phyloP scores from a whole-genome alignment of 2,113 vertebrate species.

The Heterotis niloticus region DNA sequence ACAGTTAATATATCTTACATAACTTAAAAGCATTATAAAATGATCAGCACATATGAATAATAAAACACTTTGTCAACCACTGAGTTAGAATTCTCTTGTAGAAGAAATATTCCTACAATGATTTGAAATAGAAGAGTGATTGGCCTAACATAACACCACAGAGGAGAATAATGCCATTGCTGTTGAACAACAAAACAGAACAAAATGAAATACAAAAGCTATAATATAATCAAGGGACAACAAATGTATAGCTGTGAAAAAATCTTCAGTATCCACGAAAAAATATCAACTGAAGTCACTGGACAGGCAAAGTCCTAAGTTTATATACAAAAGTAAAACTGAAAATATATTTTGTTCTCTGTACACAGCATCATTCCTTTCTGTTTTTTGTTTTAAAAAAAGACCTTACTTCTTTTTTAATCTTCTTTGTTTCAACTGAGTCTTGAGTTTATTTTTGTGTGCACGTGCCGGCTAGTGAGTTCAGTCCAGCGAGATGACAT shows the following conservation, averaged over 20 bases:
- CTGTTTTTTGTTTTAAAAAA: constrained; percentile 59
- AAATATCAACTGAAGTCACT: constrained; percentile 84
- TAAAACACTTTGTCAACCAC: constrained; percentile 45
- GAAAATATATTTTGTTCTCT: constrained; percentile 99
- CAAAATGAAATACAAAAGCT: constrained; percentile 66
- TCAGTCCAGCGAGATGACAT: constrained; percentile 97
- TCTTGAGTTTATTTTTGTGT: constrained; percentile 40
- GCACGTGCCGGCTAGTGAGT: neutral
- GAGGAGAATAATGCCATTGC: constrained; percentile 75
- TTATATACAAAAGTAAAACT: constrained; percentile 99
- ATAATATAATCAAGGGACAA: constrained; percentile 71
- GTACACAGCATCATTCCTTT: constrained; percentile 75
- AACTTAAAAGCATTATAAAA: constrained; percentile 71
- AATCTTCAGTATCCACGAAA: constrained; percentile 85
- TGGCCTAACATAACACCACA: constrained; percentile 40
- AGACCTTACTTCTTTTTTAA: constrained; percentile 64
- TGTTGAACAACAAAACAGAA: constrained; percentile 66
- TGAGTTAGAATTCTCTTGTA: constrained; percentile 34
- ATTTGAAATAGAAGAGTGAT: constrained; percentile 56
- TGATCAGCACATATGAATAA: constrained; percentile 67
- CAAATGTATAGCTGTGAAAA: constrained; percentile 73
- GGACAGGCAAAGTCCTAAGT: constrained; percentile 84
- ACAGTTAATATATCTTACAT: constrained; percentile 67
- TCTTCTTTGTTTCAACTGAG: constrained; percentile 43
- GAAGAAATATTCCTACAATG: constrained; percentile 55